Evolutionary conservation across 2,113 vertebrate genomes (phyloP).

Genomic region (Antigone vipio): DNA sequence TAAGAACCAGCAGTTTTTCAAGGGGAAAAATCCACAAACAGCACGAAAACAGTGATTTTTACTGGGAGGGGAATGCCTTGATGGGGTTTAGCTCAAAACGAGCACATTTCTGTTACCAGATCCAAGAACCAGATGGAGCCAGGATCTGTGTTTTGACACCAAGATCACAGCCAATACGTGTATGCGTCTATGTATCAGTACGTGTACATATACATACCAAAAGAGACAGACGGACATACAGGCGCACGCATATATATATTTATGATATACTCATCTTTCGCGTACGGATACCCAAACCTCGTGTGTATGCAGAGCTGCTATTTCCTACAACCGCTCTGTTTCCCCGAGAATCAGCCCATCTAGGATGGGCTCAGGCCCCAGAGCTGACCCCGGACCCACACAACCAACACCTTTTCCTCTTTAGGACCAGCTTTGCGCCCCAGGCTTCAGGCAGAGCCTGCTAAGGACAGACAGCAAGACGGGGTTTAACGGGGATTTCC

Average conservation of each 20-base stretch:
- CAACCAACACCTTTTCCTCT: accelerated
- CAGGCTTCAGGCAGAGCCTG: too few relatives aligned
- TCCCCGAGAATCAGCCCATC: neutral
- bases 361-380: neutral
- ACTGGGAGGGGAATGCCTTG: neutral
- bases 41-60: neutral
- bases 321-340: accelerated
- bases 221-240: accelerated
- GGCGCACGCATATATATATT: neutral
- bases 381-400: too few relatives aligned
- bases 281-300: neutral
- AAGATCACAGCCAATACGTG: neutral
- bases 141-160: neutral
- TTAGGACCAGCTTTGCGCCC: neutral
- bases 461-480: neutral
- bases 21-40: too few relatives aligned
- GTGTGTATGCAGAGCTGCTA: neutral
- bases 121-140: neutral
- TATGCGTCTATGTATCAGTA: accelerated
- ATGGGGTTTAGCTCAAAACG: neutral
- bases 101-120: neutral
- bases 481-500: neutral
- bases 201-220: too few relatives aligned
- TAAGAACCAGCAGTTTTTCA: neutral
- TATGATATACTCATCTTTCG: too few relatives aligned